These are phyloP conservation scores for Sinocyclocheilus maitianheensis DNA, from an alignment of 2,113 vertebrate species.

Conservation along the genomic window DNA sequence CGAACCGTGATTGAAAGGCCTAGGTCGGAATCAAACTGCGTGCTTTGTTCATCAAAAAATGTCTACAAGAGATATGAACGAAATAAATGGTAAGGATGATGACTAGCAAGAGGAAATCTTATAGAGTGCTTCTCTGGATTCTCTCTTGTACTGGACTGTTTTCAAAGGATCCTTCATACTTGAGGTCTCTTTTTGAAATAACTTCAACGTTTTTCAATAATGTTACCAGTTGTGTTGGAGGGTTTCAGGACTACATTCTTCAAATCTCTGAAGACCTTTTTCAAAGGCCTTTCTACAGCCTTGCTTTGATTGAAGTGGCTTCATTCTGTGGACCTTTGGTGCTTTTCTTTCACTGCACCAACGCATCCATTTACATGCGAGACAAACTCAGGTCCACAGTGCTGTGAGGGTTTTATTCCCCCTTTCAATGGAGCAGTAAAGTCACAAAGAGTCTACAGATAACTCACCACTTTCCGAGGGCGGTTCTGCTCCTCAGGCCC, in stretches of 20 bases:
- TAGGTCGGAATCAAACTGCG: conserved; percentile 52
- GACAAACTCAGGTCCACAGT: not conserved
- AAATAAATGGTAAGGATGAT: conserved; percentile 28
- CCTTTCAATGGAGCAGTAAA: not conserved
- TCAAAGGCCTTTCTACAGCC: not conserved
- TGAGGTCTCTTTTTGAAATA: not conserved
- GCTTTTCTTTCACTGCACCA: not conserved
- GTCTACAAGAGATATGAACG: conserved; percentile 52
- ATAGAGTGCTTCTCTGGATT: conserved; percentile 41
- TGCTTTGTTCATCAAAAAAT: conserved; percentile 54
- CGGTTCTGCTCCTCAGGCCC: conserved; percentile 63
- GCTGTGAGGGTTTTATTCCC: not conserved
- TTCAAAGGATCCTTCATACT: not conserved
- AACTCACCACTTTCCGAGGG: conserved; percentile 86
- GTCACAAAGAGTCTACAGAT: not conserved
- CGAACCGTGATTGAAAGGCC: conserved; percentile 55
- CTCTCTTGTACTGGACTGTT: not conserved
- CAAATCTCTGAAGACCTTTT: not conserved
- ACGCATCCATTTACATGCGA: not conserved
- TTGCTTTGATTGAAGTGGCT: not conserved
- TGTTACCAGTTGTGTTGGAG: not conserved
- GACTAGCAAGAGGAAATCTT: conserved; percentile 42
- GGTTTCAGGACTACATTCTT: not conserved
- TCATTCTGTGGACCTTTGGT: not conserved
- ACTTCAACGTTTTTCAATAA: not conserved